Base-by-base conservation (phyloP, 1,140 invertebrate genomes). In the Heterodera schachtii region DNA sequence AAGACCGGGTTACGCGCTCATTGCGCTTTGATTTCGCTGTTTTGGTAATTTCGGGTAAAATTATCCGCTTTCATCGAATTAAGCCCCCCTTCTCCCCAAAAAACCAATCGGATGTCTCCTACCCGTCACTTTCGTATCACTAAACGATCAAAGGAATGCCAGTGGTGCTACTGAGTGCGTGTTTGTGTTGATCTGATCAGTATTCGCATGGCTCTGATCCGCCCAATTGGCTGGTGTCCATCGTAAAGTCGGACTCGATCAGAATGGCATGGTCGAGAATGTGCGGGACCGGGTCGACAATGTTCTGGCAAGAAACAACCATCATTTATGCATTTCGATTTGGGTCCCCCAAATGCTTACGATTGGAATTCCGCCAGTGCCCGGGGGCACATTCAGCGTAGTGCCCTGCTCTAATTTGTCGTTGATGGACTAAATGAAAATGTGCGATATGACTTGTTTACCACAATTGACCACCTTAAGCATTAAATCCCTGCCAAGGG, bases 241-340 rank as follows among this genome's bases (percentile, higher is more conserved):
- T 76, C 16, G 88, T 89, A 78, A 89, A 89, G 73, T 89, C 88
- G 41, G 82, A 74, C 11, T 81, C 86, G 8, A 89, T 64, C 71
- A 87, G 84, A 41, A 89, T 77, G 13, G 86, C 88, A 74, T 90
- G 88, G 66, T 89, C 88, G n/a, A 89, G 52, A 49, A 89, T 86
- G 8, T 79, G 78, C 21, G 90, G 71, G 57, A 85, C 76, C 64
- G 88, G 88, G 46, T 86, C 80, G 46, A 89, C 81, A 47, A 89
- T 73, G 60, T 79, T 84, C 75, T 78, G 16, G 8, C 21, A 46
- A 31, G 46, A 44, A 6, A 19, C 49, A n/a, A 31, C 31, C 31
- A 31, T 31, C 31, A 52, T 8, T 52, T 52, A 78, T 31, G 13
- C 16, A 5, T 64, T 64, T 19, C 4, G 19, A 64, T 4, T 64